Base-by-base conservation (phyloP, 2,888 invertebrate species). In the Cacoxenus indagator region DNA sequence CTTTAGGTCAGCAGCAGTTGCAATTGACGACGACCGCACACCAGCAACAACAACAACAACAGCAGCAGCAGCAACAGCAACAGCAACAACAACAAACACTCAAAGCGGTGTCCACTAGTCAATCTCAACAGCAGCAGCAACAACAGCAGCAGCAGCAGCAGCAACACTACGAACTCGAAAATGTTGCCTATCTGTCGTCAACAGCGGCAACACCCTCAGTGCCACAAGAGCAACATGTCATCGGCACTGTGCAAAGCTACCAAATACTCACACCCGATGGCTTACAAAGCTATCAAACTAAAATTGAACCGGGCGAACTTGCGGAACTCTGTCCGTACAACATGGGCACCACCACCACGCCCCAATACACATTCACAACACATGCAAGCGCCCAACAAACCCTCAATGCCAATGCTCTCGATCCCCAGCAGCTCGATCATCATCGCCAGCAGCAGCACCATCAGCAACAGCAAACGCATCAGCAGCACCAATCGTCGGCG, bases 181-280 rank as follows among this genome's bases (percentile, higher is more conserved):
- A 87, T 74, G 87, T 87, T 19, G 78, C 86, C 22, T 87, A 87
- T 71, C 75, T 87, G 27, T 85, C 85, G 64, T 75, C 86, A 5
- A 76, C 85, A 31, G 73, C 78, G 4, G 77, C 82, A 57, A 78
- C 84, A 26, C 85, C 85, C 55, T 67, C 81, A 6, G 65, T 77
- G 68, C 70, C 76, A 6, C 43, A 75, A 14, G 81, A 83, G 51
- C 82, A 81, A 62, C 87, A 87, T 73, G 87, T 87, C 22, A 87
- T 87, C 70, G 87, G 87, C 61, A 87, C 87, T 5, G 87, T 87
- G 31, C 87, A 87, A 76, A 87, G 87, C 70, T 87, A 87, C 77
- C 87, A 87, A 71, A 87, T 87, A 70, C 77, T 87, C 8, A 87
- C 87, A 31, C 85, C 87, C 31, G 87, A 87, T 37, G 87, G 87